phyloP scores from a whole-genome alignment of 2,888 invertebrate species.

The Xestia xanthographa region DNA sequence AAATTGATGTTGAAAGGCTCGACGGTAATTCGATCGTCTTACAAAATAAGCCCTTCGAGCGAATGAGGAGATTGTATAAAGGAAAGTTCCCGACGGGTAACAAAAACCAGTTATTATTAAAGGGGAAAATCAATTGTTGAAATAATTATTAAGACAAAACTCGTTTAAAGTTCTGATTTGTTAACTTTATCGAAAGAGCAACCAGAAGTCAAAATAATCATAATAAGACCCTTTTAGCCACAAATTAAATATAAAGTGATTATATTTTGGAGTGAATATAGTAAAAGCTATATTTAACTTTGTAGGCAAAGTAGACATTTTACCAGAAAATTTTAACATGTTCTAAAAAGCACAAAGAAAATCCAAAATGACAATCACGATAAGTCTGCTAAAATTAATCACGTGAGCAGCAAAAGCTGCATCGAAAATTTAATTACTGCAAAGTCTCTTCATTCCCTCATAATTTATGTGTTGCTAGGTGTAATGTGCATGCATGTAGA shows the following conservation, averaged over 20 bases:
- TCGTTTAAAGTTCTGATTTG: conserved; percentile 40
- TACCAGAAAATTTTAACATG: neutral
- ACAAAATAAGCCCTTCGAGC: conserved; percentile 73
- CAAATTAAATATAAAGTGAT: neutral
- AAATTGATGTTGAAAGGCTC: conserved; percentile 73
- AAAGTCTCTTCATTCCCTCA: conserved; percentile 24
- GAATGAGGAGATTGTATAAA: conserved; percentile 77
- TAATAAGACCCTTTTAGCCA: neutral
- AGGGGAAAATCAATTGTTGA: conserved; percentile 63
- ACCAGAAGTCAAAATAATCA: neutral
- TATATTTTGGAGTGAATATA: neutral
- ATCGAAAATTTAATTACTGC: conserved; percentile 34
- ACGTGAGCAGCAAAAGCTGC: conserved; percentile 15
- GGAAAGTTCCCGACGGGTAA: conserved; percentile 61
- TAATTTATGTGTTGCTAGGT: conserved; percentile 32
- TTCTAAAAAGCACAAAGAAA: neutral
- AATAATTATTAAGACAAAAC: conserved; percentile 55
- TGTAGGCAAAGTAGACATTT: neutral
- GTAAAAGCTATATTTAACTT: neutral
- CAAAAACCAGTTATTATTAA: conserved; percentile 63
- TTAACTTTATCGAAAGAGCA: conserved; percentile 15
- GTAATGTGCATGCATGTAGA: conserved; percentile 40
- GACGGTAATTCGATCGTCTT: conserved; percentile 78
- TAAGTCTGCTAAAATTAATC: conserved; percentile 3
- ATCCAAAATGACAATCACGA: no score